Conservation (phyloP, 2,888 invertebrate species). For the Sepiola atlantica region DNA sequence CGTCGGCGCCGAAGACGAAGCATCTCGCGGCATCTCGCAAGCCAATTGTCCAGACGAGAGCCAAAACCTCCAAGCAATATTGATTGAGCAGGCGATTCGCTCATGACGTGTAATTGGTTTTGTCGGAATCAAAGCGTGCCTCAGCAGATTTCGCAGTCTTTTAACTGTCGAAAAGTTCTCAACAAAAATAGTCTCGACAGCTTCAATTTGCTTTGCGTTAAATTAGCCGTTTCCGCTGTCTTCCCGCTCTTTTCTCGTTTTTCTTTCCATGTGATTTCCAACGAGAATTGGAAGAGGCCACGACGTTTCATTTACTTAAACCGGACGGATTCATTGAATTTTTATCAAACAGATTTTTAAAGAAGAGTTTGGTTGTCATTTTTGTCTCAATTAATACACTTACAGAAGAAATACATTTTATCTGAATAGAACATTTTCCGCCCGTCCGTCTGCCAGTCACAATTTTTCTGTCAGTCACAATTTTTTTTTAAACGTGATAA, state of each 20-base stretch:
- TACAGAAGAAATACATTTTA: no score
- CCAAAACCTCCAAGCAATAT: not conserved
- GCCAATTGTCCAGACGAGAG: not conserved
- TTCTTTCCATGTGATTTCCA: not conserved
- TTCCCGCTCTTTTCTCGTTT: not conserved
- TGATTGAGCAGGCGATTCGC: not conserved
- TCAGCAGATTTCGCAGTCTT: not conserved
- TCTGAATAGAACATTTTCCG: no score
- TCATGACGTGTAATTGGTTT: not conserved
- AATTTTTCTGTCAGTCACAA: no score
- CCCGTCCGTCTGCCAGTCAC: no score
- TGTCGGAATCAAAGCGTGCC: conserved; percentile 19
- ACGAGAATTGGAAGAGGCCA: not conserved
- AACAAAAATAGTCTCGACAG: not conserved
- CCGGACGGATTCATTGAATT: no score
- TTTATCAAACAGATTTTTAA: no score
- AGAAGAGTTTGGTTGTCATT: no score
- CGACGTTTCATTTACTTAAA: not conserved
- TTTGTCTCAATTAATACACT: no score
- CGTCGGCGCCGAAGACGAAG: no score
- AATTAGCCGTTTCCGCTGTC: not conserved
- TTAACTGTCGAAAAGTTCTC: not conserved
- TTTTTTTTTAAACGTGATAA: no score
- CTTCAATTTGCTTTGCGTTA: not conserved
- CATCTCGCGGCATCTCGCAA: not conserved